Base-by-base conservation (phyloP, 2,888 invertebrate genomes). In the Heliothis peltigera region DNA sequence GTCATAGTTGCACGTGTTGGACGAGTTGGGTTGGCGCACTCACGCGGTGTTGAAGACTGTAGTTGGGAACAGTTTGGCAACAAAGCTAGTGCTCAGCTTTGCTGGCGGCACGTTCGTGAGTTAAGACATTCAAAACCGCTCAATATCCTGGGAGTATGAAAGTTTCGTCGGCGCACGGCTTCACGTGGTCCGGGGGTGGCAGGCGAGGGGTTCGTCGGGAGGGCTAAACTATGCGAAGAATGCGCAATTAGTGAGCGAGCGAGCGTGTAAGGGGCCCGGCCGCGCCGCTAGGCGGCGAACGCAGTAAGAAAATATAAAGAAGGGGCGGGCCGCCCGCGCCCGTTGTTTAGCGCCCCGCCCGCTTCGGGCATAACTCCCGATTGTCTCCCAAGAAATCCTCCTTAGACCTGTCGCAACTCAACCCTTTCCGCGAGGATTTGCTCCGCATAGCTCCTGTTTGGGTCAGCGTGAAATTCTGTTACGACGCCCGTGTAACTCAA, bases 181-280 rank as follows among this genome's bases (percentile, higher is more conserved):
- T 94, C 93, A 94, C 92, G 93, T 94, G 94, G 93, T 94, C 93
- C 92, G 91, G 93, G 92, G 80, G 92, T 87, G 93, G 92, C 87
- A 87, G 91, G 93, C 91, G 94, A 90, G 92, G 95, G 95, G 95
- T 89, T 89, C 94, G 95, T 93, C 94, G 93, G 96, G 96, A 96
- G 96, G 96, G 96, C 96, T 97, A 97, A 98, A 98, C 98, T 98
- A 98, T 98, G 98, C 97, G 97, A 98, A 97, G 98, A 98, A 98
- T 98, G 98, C 97, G 97, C 98, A 98, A 98, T 98, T 98, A 98
- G 98, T 97, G 97, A 97, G 96, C 96, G 96, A 96, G 96, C 96
- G 96, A 96, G 96, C 96, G 95, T 95, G 95, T 95, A 95, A 92
- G 95, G 94, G 94, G 96, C 95, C 96, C 95, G 95, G 95, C 95